phyloP scores from a whole-genome alignment of 2,113 vertebrate genomes.

The Malurus cyaneus region DNA sequence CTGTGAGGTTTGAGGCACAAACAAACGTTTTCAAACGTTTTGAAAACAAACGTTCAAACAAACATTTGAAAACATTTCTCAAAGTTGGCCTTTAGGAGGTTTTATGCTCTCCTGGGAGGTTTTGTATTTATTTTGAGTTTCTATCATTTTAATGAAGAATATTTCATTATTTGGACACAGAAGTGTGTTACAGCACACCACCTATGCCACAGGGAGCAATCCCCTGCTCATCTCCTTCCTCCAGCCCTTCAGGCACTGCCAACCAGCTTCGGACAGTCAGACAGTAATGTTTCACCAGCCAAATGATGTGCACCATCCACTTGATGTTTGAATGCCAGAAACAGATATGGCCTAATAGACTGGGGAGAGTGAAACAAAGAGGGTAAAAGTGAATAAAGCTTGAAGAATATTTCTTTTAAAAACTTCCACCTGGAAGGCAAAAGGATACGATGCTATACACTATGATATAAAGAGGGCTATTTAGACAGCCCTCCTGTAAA shows the following conservation, averaged over 20 bases:
- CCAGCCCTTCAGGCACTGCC: neutral
- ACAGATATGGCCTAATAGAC: neutral
- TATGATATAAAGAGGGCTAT: neutral
- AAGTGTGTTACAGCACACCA: neutral
- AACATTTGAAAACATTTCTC: neutral
- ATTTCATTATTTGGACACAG: neutral
- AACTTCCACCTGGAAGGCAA: neutral
- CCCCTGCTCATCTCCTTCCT: neutral
- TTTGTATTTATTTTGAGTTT: neutral
- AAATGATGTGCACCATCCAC: neutral
- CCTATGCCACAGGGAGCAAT: neutral
- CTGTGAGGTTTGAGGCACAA: neutral
- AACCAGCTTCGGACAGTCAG: neutral
- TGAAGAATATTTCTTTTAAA: neutral
- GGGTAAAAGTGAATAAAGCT: neutral
- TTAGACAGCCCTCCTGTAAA: neutral
- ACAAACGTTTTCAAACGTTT: too few relatives aligned
- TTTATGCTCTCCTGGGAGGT: neutral
- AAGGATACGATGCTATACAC: neutral
- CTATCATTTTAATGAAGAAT: neutral
- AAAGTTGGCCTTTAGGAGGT: neutral
- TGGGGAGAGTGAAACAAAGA: neutral
- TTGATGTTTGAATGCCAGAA: neutral
- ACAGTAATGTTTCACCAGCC: neutral
- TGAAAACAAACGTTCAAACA: too few relatives aligned